A percentile compares a stretch with the other conserved stretches of the same genome.
These are phyloP conservation scores for Trogon melanurus DNA, from an alignment of 2,113 vertebrate genomes.

Conservation along the genomic window DNA sequence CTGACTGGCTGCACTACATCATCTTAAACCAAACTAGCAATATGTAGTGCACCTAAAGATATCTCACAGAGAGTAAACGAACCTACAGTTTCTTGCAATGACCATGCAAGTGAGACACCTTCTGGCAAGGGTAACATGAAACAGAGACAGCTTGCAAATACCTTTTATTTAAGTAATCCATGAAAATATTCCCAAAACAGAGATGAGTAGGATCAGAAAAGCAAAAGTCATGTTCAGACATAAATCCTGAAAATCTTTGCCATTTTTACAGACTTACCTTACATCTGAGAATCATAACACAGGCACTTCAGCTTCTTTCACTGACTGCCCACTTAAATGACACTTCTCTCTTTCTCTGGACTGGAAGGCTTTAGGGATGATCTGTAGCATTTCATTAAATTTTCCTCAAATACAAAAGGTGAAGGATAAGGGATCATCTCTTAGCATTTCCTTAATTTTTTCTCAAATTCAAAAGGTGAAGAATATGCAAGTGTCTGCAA, in stretches of 20 bases:
- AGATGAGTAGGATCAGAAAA: background rate
- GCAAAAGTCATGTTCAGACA: background rate
- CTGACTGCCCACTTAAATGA: background rate
- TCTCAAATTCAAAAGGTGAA: background rate
- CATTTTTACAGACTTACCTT: background rate
- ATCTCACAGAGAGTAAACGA: background rate
- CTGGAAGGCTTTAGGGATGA: background rate
- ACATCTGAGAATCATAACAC: background rate
- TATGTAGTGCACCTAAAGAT: background rate
- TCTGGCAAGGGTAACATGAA: conserved; percentile 64
- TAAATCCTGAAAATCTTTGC: background rate
- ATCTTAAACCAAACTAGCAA: background rate
- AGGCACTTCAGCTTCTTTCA: background rate
- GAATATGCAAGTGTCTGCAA: background rate
- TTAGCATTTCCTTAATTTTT: background rate
- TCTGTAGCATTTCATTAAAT: background rate
- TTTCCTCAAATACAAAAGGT: background rate
- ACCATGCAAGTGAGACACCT: conserved; percentile 65
- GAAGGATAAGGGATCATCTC: background rate
- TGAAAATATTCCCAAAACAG: background rate
- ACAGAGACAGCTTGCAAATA: background rate
- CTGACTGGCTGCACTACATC: background rate
- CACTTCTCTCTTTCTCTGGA: background rate
- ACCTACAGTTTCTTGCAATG: conserved; percentile 3
- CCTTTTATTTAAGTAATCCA: background rate